Base-by-base conservation (phyloP, 2,888 invertebrate genomes). In the Caenorhabditis macrosperma region DNA sequence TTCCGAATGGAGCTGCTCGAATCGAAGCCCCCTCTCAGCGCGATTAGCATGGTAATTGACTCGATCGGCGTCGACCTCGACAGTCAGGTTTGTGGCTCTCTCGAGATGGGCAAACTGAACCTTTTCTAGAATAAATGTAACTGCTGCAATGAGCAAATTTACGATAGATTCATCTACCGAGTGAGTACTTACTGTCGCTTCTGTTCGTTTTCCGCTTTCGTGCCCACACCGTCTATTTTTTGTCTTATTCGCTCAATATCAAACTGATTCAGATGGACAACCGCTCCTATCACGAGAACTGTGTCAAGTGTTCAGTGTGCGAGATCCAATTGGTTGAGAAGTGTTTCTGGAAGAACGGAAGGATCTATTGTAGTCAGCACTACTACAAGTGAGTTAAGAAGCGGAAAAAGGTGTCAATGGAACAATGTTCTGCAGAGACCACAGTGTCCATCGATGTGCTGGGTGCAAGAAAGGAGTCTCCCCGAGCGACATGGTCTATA, bases 241-340 rank as follows among this genome's bases (percentile, higher is more conserved):
- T 10, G 17, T 12, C 38, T 35, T 46, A 46, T 59, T 12, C n/a
- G n/a, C n/a, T n/a, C n/a, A n/a, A n/a, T n/a, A n/a, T n/a, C n/a
- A n/a, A n/a, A n/a, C n/a, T n/a, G n/a, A n/a, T 69, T 7, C 75
- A 85, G 85, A 79, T 85, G 54, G 85, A 82, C 15, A 69, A 64
- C 15, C 57, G 67, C 7, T 78, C 81, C 1, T 98, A 97, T 96
- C 99, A 99, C 93, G 95, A 96, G 85, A 94, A 95, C 86, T 99
- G 99, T 93, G 97, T 98, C 84, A 94, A 96, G 90, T 99, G 98
- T 92, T 95, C 94, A 91, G 96, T 97, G 92, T 99, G 98, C 93
- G 94, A 95, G 91, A 94, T 94, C 91, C 94, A 94, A 82, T 94
- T 99, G 90, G 95, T 95, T 50, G 97, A 97, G 92, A 97, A 97